phyloP scores from a whole-genome alignment of 1,140 invertebrate genomes.

The Neocloeon triangulifer region DNA sequence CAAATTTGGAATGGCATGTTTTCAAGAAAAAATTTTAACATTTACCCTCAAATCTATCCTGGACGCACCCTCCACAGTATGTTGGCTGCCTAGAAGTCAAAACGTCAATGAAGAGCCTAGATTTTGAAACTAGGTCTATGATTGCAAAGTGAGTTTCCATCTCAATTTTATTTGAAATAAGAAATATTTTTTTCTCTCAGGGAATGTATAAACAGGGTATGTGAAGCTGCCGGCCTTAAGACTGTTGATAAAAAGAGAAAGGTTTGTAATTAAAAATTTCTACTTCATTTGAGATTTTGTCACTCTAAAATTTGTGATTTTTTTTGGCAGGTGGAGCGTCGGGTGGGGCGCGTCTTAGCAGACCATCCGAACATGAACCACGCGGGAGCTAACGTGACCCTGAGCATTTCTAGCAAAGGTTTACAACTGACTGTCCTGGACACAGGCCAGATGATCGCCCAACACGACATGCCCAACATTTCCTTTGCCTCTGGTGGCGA shows the following conservation, averaged over 20 bases:
- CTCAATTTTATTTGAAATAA: not conserved
- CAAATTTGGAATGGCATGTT: too few relatives aligned
- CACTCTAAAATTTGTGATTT: too few relatives aligned
- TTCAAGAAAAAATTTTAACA: too few relatives aligned
- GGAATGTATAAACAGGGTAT: constrained; percentile 90
- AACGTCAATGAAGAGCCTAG: constrained; percentile 92
- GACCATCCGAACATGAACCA: constrained; percentile 72
- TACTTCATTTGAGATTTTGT: too few relatives aligned
- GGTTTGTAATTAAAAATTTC: too few relatives aligned
- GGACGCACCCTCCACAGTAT: too few relatives aligned
- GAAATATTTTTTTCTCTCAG: constrained; percentile 37
- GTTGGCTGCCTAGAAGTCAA: constrained; percentile 88
- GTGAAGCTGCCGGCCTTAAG: constrained; percentile 80
- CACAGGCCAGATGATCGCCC: constrained; percentile 62
- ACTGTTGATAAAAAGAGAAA: constrained; percentile 69
- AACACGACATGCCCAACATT: constrained; percentile 93
- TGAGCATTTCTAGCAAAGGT: constrained; percentile 77
- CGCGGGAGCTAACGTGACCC: constrained; percentile 77
- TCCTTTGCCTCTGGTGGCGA: constrained; percentile 95
- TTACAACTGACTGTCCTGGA: constrained; percentile 66
- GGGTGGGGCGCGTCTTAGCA: constrained; percentile 57
- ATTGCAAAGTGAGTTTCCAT: constrained; percentile 66
- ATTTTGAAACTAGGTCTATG: constrained; percentile 86
- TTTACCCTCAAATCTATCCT: too few relatives aligned
- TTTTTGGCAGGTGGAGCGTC: constrained; percentile 54